phyloP scores from a whole-genome alignment of 2,888 invertebrate species.

The Leucophenga montana region DNA sequence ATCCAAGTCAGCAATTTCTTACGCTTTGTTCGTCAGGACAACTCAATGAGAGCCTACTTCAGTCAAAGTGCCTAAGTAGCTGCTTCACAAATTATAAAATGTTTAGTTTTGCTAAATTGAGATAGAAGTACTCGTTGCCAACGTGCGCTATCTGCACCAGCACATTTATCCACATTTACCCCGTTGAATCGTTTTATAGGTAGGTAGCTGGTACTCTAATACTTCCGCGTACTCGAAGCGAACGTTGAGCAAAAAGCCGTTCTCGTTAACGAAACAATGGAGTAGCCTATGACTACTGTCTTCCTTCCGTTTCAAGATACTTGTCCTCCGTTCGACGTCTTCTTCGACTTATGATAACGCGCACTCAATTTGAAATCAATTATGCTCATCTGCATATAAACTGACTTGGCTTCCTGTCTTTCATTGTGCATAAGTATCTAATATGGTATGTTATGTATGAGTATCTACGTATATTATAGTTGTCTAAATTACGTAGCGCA shows the following conservation, averaged over 20 bases:
- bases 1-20: background rate
- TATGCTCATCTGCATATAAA: constrained; percentile 69
- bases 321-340: background rate
- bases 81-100: background rate
- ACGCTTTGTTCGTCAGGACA: background rate
- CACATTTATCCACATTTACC: background rate
- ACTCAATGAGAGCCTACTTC: background rate
- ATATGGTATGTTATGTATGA: too few species aligned
- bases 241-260: background rate
- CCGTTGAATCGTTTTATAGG: background rate
- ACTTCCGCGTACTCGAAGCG: background rate
- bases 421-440: too few species aligned
- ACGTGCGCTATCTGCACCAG: constrained; percentile 15
- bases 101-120: background rate
- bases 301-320: background rate
- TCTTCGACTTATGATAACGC: background rate
- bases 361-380: constrained; percentile 62
- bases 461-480: too few species aligned
- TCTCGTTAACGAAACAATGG: constrained; percentile 42
- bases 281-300: constrained; percentile 41
- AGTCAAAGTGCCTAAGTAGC: constrained; percentile 4
- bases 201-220: background rate
- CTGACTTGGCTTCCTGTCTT: constrained; percentile 49
- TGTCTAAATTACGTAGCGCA: too few species aligned
- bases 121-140: background rate